phyloP scores from a whole-genome alignment of 2,797 vertebrate species.

The Hephaestus fuliginosus region DNA sequence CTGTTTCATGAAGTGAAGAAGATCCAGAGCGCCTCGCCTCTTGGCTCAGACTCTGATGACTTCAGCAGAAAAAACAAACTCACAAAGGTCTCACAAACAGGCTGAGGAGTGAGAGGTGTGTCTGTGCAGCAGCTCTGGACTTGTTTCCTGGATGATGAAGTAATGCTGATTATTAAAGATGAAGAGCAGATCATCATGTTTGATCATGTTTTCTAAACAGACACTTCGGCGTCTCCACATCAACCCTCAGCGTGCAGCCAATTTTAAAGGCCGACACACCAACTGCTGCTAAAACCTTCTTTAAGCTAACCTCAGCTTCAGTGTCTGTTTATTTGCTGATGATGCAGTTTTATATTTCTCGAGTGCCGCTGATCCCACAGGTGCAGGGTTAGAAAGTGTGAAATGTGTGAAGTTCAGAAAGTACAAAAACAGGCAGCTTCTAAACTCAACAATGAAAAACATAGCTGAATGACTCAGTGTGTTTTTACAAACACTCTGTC shows the following conservation, averaged over 20 bases:
- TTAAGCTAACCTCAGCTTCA: no score
- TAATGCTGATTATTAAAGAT: conserved; percentile 7
- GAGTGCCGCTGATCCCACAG: no score
- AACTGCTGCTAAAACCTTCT: no score
- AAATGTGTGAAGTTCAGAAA: no score
- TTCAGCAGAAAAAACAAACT: conserved; percentile 3
- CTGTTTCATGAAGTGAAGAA: neutral
- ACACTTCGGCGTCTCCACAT: neutral
- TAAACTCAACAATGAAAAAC: no score
- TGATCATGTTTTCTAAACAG: neutral
- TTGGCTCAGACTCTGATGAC: neutral
- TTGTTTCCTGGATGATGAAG: neutral
- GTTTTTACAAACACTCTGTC: no score
- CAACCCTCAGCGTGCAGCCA: neutral
- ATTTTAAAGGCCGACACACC: no score
- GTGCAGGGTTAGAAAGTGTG: no score
- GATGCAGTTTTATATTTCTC: neutral
- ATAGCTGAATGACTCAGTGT: no score
- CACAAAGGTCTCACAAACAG: neutral
- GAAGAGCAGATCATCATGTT: neutral
- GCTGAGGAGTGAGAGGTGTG: neutral
- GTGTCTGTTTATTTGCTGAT: neutral
- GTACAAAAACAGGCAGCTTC: no score
- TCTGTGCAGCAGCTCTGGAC: neutral
- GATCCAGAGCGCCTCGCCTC: neutral